Evolutionary conservation across 1,140 invertebrate genomes (phyloP).

Genomic region (Nymphalis io): DNA sequence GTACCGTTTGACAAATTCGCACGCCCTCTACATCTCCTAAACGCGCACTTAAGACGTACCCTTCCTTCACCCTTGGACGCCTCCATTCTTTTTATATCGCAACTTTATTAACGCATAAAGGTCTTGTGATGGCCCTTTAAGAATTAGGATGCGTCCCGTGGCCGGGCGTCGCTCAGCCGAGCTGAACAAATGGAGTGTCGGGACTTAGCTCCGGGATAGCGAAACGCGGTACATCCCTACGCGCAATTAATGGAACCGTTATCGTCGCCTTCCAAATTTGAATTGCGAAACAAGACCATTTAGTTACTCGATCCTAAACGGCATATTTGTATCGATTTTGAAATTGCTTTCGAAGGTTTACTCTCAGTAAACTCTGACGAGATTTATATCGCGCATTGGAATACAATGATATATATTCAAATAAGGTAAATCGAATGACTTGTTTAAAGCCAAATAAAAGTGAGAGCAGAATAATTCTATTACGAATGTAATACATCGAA

Average conservation of each 20-base stretch:
- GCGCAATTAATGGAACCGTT: conserved; percentile 64
- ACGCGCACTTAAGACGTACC: conserved; percentile 77
- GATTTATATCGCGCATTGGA: conserved; percentile 18
- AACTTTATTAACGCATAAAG: conserved; percentile 81
- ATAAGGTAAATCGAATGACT: conserved; percentile 31
- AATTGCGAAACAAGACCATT: conserved; percentile 46
- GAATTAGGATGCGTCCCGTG: conserved; percentile 77
- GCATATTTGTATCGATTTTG: conserved; percentile 22
- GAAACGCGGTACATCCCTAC: conserved; percentile 50
- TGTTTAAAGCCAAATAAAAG: conserved; percentile 49
- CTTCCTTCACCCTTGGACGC: conserved; percentile 76
- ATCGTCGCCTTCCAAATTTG: conserved; percentile 62
- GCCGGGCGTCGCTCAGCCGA: conserved; percentile 54
- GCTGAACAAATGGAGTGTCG: conserved; percentile 74
- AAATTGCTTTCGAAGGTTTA: conserved; percentile 11
- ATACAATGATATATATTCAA: conserved; percentile 2
- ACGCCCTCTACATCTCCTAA: conserved; percentile 77
- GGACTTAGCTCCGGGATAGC: conserved; percentile 48
- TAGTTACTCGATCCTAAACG: not conserved
- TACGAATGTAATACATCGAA: conserved; percentile 69
- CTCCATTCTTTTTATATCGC: conserved; percentile 79
- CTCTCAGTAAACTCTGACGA: conserved; percentile 13
- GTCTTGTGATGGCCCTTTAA: conserved; percentile 78
- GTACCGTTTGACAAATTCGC: conserved; percentile 75
- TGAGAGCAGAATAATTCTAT: conserved; percentile 60